Evolutionary conservation across 2,888 invertebrate species (phyloP).

Genomic region (Heliconius aoede): DNA sequence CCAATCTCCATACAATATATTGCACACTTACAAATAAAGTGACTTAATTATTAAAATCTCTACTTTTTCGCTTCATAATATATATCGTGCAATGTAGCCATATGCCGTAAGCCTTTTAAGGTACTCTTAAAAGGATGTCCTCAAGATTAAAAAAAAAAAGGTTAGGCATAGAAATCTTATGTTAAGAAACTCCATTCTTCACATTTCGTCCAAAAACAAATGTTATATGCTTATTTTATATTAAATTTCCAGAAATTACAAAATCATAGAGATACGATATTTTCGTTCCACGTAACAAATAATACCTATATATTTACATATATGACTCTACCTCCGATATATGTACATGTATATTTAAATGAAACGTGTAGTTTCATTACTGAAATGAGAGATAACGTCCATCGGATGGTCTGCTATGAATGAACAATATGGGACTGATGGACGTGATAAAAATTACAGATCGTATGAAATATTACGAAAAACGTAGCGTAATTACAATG

Average conservation of each 20-base stretch:
- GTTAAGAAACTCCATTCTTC: too few relatives aligned
- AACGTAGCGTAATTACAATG: not conserved
- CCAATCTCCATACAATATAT: not conserved
- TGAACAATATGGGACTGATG: slow-evolving; percentile 30
- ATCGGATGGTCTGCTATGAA: slow-evolving; percentile 3
- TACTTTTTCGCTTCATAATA: not conserved
- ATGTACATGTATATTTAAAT: not conserved
- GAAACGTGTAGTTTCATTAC: slow-evolving; percentile 31
- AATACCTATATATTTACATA: not conserved
- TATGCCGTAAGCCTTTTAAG: too few relatives aligned
- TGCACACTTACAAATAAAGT: not conserved
- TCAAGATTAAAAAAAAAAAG: too few relatives aligned
- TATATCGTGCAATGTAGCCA: too few relatives aligned
- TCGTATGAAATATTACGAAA: slow-evolving; percentile 15
- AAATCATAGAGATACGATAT: not conserved
- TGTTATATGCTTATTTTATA: too few relatives aligned
- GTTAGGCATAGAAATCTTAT: too few relatives aligned
- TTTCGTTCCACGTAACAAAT: not conserved
- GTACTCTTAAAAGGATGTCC: too few relatives aligned
- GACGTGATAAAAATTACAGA: slow-evolving; percentile 16
- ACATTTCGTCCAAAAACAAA: too few relatives aligned
- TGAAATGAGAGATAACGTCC: slow-evolving; percentile 35
- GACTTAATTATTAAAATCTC: not conserved
- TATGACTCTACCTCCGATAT: not conserved
- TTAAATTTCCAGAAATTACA: too few relatives aligned